These are phyloP conservation scores for Stegana nigrithorax DNA, from an alignment of 2,888 invertebrate species.

Conservation along the genomic window DNA sequence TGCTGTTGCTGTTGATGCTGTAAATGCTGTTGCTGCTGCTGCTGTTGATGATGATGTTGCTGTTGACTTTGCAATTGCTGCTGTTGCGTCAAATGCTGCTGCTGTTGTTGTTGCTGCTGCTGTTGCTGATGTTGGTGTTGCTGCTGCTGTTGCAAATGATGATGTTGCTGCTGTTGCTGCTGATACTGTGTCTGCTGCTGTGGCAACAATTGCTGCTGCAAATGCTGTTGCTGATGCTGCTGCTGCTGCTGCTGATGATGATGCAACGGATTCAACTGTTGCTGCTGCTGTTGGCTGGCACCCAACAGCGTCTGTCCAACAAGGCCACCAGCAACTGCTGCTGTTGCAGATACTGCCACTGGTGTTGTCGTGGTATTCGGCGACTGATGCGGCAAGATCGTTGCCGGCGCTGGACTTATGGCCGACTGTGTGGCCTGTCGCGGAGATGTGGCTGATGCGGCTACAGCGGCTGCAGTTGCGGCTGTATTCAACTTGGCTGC, in stretches of 20 bases:
- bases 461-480: conserved; percentile 42
- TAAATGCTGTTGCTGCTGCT: conserved; percentile 44
- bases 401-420: conserved; percentile 62
- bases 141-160: conserved; percentile 41
- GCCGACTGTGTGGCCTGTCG: conserved; percentile 48
- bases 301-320: conserved; percentile 25
- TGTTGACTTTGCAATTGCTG: conserved; percentile 44
- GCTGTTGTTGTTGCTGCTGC: conserved; percentile 45
- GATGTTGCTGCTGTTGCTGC: conserved; percentile 47
- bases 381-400: conserved; percentile 64
- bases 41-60: conserved; percentile 45
- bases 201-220: conserved; percentile 45
- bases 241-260: conserved; percentile 44
- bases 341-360: conserved; percentile 45
- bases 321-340: conserved; percentile 30
- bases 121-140: conserved; percentile 36
- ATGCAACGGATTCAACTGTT: conserved; percentile 39
- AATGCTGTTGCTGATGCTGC: conserved; percentile 39
- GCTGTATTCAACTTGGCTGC: conserved; percentile 65
- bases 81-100: conserved; percentile 47
- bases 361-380: conserved; percentile 62
- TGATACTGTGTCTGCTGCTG: conserved; percentile 50
- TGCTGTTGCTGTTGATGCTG: conserved; percentile 58
- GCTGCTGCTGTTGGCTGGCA: conserved; percentile 43
- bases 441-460: conserved; percentile 50